Percentiles rank a stretch among this genome's conserved stretches.
These are phyloP conservation scores for Hipparchia semele DNA, from an alignment of 2,888 invertebrate genomes.

Conservation along the genomic window DNA sequence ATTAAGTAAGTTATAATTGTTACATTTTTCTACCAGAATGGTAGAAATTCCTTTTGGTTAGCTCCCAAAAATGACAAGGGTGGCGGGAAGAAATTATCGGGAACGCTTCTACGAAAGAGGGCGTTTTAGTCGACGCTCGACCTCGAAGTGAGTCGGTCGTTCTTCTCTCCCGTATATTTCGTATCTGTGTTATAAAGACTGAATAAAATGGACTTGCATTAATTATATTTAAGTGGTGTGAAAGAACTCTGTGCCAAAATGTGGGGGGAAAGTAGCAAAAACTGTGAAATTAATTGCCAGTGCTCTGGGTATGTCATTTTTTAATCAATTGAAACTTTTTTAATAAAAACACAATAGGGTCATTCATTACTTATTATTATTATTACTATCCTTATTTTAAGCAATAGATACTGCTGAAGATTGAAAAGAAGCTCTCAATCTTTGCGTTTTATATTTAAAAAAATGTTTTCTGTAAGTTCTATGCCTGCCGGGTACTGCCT, in stretches of 20 bases:
- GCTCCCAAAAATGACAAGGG: conserved; percentile 51
- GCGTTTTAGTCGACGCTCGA: conserved; percentile 33
- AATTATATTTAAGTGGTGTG: conserved; percentile 24
- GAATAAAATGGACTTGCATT: conserved; percentile 34
- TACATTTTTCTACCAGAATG: conserved; percentile 51
- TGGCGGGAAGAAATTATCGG: conserved; percentile 47
- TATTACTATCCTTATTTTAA: no score
- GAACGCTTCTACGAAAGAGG: conserved; percentile 30
- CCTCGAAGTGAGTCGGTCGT: conserved; percentile 11
- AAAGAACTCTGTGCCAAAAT: conserved; percentile 52
- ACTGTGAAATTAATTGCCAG: conserved; percentile 73
- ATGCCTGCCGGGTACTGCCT: no score
- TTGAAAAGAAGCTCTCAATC: no score
- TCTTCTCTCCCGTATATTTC: not conserved
- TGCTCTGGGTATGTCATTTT: conserved; percentile 69
- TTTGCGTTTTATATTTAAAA: no score
- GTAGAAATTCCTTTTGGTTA: conserved; percentile 48
- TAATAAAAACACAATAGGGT: not conserved
- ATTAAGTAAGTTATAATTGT: not conserved
- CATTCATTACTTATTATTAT: no score
- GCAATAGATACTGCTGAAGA: no score
- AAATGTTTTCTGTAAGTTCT: no score
- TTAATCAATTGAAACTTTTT: conserved; percentile 4
- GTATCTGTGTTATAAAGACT: conserved; percentile 16
- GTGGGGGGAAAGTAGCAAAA: conserved; percentile 72